phyloP scores from a whole-genome alignment of 2,888 invertebrate species.

The Apantesis nais region DNA sequence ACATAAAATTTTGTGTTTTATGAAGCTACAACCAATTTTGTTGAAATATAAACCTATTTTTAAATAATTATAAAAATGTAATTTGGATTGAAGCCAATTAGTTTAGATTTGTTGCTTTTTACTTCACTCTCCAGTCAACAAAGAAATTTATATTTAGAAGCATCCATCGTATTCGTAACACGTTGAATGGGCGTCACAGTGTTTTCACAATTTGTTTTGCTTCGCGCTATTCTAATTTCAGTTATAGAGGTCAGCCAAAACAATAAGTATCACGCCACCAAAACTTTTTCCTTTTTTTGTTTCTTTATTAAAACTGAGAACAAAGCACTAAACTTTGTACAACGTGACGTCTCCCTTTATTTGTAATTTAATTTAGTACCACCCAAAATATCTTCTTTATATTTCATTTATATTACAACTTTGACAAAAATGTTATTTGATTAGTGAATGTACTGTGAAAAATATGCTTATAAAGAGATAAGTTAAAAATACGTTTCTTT shows the following conservation, averaged over 20 bases:
- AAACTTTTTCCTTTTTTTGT: conserved; percentile 69
- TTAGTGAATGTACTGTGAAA: conserved; percentile 31
- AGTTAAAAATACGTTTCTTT: conserved; percentile 29
- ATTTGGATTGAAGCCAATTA: conserved; percentile 21
- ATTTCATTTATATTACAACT: conserved; percentile 53
- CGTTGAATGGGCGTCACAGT: conserved; percentile 32
- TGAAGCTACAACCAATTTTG: neutral
- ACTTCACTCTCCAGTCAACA: conserved; percentile 20
- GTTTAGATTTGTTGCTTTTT: conserved; percentile 15
- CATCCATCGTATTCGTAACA: conserved; percentile 23
- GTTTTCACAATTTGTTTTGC: conserved; percentile 48
- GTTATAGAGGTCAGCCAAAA: conserved; percentile 64
- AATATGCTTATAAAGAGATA: neutral
- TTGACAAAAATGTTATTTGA: conserved; percentile 48
- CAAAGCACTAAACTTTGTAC: conserved; percentile 68
- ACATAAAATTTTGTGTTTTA: neutral
- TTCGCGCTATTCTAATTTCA: conserved; percentile 50
- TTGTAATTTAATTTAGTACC: conserved; percentile 72
- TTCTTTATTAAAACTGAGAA: conserved; percentile 75
- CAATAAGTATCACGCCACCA: conserved; percentile 53
- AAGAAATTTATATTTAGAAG: conserved; percentile 22
- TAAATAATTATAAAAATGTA: neutral
- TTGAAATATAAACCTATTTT: neutral
- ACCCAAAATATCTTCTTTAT: conserved; percentile 69
- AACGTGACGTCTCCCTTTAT: conserved; percentile 71